Conservation (phyloP, 1,140 invertebrate genomes). For the Ceratitis capitata region DNA sequence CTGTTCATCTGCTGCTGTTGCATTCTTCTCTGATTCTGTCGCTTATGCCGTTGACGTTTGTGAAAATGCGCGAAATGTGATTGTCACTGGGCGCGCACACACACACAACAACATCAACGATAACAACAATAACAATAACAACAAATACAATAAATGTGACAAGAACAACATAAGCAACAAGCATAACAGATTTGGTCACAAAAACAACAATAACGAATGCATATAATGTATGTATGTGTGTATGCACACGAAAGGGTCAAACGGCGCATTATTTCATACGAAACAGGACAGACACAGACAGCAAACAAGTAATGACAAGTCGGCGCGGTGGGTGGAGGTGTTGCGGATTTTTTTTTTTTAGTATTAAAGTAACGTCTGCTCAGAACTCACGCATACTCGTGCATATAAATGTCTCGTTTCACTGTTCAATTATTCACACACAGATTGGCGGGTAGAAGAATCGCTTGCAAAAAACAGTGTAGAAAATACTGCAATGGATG, state of each 20-base stretch:
- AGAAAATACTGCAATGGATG: background rate
- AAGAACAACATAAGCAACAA: background rate
- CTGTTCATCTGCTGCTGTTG: background rate
- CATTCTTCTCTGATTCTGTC: background rate
- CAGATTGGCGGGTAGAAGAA: background rate
- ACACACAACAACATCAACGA: background rate
- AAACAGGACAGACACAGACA: background rate
- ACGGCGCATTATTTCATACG: background rate
- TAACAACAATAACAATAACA: background rate
- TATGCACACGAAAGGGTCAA: conserved; percentile 3
- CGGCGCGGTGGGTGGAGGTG: background rate
- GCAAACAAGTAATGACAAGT: background rate
- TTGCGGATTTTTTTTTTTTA: no score
- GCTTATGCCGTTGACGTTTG: background rate
- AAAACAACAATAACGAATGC: background rate
- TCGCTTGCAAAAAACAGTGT: background rate
- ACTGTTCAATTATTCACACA: background rate
- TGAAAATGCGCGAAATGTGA: background rate
- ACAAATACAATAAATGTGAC: background rate
- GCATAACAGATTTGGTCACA: background rate
- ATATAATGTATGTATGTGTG: background rate
- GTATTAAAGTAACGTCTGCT: no score
- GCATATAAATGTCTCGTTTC: background rate
- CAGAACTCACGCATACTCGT: background rate
- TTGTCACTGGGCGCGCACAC: background rate